Evolutionary conservation across 2,113 vertebrate species (phyloP).

Genomic region (Spilogale gracilis): DNA sequence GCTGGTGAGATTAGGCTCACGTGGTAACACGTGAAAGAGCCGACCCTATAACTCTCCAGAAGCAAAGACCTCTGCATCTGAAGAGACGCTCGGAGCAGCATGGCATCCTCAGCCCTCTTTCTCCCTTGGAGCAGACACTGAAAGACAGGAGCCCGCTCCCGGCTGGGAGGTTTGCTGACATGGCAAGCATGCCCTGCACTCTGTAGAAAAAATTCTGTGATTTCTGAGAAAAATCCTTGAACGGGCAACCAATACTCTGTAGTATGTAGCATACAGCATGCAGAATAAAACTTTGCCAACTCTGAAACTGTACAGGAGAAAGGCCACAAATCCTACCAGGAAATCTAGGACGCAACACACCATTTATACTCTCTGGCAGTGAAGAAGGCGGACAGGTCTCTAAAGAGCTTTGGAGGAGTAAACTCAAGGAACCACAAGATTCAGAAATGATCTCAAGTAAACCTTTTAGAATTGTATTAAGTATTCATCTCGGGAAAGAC

Average conservation of each 20-base stretch:
- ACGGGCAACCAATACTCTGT: background rate
- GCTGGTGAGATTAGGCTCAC: background rate
- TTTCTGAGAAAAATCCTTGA: background rate
- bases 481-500: background rate
- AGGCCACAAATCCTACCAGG: background rate
- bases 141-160: background rate
- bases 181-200: background rate
- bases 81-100: background rate
- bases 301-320: background rate
- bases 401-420: background rate
- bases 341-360: background rate
- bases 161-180: background rate
- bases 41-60: background rate
- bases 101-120: background rate
- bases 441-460: background rate
- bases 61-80: background rate
- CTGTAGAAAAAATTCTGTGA: background rate
- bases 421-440: background rate
- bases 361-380: background rate
- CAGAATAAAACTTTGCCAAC: background rate
- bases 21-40: background rate
- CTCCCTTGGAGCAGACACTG: background rate
- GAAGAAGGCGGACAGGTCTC: background rate
- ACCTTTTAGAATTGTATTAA: background rate
- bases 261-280: background rate